Evolutionary conservation across 92 coral and sea anemone species (phyloP).

Genomic region (Porites lobata): DNA sequence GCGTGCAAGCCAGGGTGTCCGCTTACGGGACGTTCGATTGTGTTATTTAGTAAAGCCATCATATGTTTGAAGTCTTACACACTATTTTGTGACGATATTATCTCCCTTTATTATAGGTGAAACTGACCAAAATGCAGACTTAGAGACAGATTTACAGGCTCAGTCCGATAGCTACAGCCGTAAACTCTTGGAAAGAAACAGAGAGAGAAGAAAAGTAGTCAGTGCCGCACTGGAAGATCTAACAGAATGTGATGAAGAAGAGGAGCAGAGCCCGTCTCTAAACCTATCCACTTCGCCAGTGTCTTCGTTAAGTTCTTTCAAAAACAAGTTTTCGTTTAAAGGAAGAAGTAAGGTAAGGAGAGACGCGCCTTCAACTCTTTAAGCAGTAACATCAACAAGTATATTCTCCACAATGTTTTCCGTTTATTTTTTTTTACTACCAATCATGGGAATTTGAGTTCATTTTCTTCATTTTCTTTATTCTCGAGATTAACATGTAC

Average conservation of each 20-base stretch:
- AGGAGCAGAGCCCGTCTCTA: background rate
- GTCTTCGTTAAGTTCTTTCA: conserved; percentile 30
- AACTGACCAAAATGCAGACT: background rate
- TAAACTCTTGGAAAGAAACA: conserved; percentile 41
- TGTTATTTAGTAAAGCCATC: too few species aligned
- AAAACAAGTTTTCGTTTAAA: conserved; percentile 17
- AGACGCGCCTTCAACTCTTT: background rate
- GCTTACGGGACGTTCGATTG: too few species aligned
- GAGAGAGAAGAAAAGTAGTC: conserved; percentile 69
- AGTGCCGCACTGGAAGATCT: conserved; percentile 79
- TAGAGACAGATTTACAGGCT: background rate
- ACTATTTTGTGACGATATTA: too few species aligned
- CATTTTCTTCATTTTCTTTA: too few species aligned
- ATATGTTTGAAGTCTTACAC: background rate
- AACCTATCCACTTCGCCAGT: background rate
- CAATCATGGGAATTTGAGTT: too few species aligned
- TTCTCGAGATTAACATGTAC: too few species aligned
- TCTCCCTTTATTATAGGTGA: background rate
- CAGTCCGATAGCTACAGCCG: conserved; percentile 41
- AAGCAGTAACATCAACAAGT: background rate
- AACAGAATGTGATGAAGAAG: conserved; percentile 66
- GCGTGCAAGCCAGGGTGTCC: too few species aligned
- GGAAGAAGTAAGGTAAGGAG: conserved; percentile 16
- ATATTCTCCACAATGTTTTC: background rate
- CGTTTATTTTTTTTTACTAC: too few species aligned